Evolutionary conservation across 2,888 invertebrate species (phyloP).

Genomic region (Ypsolopha sequella): DNA sequence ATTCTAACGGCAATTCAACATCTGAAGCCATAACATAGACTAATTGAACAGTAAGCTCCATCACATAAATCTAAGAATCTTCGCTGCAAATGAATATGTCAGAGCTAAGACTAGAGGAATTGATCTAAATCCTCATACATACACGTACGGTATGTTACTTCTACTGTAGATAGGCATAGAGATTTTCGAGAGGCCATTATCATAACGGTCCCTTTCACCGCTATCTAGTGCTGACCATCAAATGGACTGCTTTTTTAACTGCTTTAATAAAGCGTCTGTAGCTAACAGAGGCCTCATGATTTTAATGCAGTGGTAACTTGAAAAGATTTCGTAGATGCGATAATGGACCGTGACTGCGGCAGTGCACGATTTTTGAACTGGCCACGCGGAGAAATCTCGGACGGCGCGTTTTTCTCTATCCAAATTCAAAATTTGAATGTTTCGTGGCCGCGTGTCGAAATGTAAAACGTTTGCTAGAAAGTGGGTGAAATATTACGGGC

Average conservation of each 20-base stretch:
- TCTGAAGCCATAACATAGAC: too few relatives aligned
- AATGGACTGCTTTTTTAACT: constrained; percentile 58
- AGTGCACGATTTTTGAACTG: constrained; percentile 47
- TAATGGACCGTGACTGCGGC: constrained; percentile 56
- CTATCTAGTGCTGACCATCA: constrained; percentile 61
- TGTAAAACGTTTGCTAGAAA: constrained; percentile 7
- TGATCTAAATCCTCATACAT: constrained; percentile 25
- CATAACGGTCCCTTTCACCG: constrained; percentile 68
- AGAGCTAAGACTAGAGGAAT: constrained; percentile 29
- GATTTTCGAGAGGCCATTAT: constrained; percentile 54
- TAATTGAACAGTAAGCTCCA: not conserved
- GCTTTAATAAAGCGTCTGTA: constrained; percentile 52
- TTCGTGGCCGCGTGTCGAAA: constrained; percentile 14
- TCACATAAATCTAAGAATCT: not conserved
- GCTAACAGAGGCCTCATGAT: constrained; percentile 52
- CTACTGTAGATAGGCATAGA: constrained; percentile 11
- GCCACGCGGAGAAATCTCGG: constrained; percentile 1
- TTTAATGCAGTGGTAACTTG: constrained; percentile 52
- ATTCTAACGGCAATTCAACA: too few relatives aligned
- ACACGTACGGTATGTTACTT: not conserved
- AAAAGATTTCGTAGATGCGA: constrained; percentile 60
- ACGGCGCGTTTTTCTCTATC: constrained; percentile 20
- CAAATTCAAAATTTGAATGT: constrained; percentile 34
- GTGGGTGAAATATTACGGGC: not conserved
- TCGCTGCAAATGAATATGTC: constrained; percentile 22